phyloP scores from a whole-genome alignment of 1,140 invertebrate genomes.

The Capitella teleta region DNA sequence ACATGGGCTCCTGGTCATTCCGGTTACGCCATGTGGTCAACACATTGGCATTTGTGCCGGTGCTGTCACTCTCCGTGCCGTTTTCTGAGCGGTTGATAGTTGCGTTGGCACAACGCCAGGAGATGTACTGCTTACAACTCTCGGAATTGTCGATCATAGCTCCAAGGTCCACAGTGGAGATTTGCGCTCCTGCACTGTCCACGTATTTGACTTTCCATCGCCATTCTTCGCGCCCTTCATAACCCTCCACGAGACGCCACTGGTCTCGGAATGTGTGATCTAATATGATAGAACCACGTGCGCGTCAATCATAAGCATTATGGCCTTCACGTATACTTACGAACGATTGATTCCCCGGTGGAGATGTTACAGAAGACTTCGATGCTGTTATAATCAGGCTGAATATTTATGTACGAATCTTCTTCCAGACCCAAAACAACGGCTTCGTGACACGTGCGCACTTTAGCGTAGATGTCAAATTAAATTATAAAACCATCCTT shows the following conservation, averaged over 20 bases:
- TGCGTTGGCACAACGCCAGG: background rate
- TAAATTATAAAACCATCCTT: too few species aligned
- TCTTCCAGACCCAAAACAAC: too few species aligned
- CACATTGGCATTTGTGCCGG: too few species aligned
- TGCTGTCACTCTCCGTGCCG: too few species aligned
- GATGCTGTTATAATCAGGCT: too few species aligned
- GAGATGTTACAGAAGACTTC: too few species aligned
- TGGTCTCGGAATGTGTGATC: background rate
- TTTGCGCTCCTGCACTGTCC: background rate
- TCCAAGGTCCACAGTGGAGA: background rate
- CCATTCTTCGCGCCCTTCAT: constrained; percentile 5
- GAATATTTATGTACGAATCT: too few species aligned
- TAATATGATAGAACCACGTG: background rate
- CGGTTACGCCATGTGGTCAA: background rate
- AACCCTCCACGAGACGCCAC: background rate
- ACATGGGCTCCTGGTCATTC: background rate
- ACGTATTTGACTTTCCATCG: background rate
- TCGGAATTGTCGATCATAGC: background rate
- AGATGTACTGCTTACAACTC: constrained; percentile 3
- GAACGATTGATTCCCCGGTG: too few species aligned
- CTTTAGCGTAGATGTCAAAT: too few species aligned
- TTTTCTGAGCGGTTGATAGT: background rate
- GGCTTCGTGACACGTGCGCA: too few species aligned
- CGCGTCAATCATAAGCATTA: background rate
- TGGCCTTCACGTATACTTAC: too few species aligned